Evolutionary conservation across 2,113 vertebrate genomes (phyloP).

Genomic region (Nipponia nippon): DNA sequence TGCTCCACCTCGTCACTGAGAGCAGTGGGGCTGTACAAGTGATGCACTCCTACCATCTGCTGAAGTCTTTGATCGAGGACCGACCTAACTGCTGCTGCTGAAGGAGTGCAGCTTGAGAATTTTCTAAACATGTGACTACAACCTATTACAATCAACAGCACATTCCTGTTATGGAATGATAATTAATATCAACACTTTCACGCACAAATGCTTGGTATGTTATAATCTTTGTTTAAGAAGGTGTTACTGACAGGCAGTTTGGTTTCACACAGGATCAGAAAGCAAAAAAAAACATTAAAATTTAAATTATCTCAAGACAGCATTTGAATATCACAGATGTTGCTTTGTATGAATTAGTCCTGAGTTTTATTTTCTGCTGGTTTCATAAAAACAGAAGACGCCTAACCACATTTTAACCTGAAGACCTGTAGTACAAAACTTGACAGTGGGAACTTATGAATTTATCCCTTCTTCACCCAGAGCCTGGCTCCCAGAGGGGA

Average conservation of each 20-base stretch:
- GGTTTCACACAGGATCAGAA: not conserved
- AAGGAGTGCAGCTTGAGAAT: not conserved
- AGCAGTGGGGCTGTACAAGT: accelerated
- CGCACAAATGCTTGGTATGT: not conserved
- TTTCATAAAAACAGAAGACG: not conserved
- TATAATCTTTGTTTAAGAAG: conserved; percentile 3
- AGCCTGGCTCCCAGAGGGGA: not conserved
- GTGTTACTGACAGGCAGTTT: not conserved
- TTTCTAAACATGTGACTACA: not conserved
- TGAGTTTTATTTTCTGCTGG: not conserved
- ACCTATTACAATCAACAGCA: not conserved
- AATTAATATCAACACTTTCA: not conserved
- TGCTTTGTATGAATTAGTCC: not conserved
- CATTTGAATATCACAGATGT: not conserved
- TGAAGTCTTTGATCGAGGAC: not conserved
- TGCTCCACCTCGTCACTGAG: not conserved
- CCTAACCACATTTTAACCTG: not conserved
- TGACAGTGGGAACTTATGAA: not conserved
- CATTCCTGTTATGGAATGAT: not conserved
- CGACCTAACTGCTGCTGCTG: not conserved
- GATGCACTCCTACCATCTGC: not conserved
- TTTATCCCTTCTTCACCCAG: not conserved
- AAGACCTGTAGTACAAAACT: not conserved
- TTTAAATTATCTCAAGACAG: not conserved
- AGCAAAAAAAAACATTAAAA: not conserved